Evolutionary conservation across 2,797 vertebrate genomes (phyloP), one percentile per base, ranked within the genome.

Genomic region (Galaxias olidus): DNA sequence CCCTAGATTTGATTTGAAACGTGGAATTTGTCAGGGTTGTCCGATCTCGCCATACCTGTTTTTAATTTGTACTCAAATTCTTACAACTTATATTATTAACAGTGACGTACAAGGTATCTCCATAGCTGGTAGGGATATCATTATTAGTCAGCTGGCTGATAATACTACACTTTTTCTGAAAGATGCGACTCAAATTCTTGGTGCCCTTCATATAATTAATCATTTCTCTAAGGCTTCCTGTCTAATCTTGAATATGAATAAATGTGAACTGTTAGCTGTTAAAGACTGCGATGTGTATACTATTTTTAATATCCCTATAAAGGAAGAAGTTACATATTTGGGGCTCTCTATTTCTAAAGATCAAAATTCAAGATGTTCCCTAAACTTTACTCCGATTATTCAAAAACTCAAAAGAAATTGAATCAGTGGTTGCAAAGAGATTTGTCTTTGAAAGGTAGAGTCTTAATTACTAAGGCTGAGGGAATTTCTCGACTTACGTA

Each of bases 71-170:
- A 20, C 17, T 17, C 55, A 59, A 4, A 4, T 20, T 50, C 46
- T 56, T 51, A 14, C 17, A 4, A 59, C 47, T 17, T 49, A 41
- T 18, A 44, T 66, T 44, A 44, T 9, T 4, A 17, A 58, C 9
- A 44, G 17, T 59, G 15, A 10, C 42, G 10, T 66, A 18, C 8
- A 44, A 41, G 41, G 48, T 14, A 58, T 66, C 4, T 11, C 45
- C 40, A 14, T 59, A 15, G 19, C 46, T 43, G 63, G 20, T 17
- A 50, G 46, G 30, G 19, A 65, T 4, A 58, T 65, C 12, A n/a
- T 48, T 45, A 57, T 65, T 43, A 65, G 54, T 42, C n/a, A 66
- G 46, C 40, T 59, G 46, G 46, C 47, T 14, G 64, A 66, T 59
- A 40, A 66, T 43, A 59, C 47, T n/a, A n/a, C n/a, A 66, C 47